phyloP scores from a whole-genome alignment of 2,888 invertebrate genomes.

The Drosophila mimica region DNA sequence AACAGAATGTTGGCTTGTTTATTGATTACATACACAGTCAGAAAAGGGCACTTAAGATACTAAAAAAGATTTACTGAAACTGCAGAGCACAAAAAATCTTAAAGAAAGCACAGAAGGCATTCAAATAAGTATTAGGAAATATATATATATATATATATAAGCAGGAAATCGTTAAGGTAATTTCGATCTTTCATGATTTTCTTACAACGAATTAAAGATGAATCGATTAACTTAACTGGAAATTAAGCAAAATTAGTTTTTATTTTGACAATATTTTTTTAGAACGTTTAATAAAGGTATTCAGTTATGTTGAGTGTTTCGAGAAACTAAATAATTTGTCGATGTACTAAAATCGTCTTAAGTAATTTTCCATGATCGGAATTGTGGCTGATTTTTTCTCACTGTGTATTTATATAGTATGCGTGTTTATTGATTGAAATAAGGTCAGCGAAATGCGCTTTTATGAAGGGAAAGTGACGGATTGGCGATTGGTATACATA shows the following conservation, averaged over 20 bases:
- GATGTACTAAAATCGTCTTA: not conserved
- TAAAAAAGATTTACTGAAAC: not conserved
- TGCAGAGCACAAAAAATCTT: not conserved
- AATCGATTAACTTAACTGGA: not conserved
- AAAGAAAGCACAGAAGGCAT: not conserved
- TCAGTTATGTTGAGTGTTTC: not conserved
- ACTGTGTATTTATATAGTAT: not conserved
- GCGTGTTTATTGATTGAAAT: not conserved
- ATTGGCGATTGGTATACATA: slow-evolving; percentile 76
- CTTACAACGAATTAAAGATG: not conserved
- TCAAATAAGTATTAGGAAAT: no score
- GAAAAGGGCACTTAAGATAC: not conserved
- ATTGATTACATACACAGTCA: slow-evolving; percentile 45
- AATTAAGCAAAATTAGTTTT: not conserved
- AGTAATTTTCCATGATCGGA: not conserved
- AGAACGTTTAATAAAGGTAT: not conserved
- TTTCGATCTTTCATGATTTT: not conserved
- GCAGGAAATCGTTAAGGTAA: not conserved
- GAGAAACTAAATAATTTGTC: not conserved
- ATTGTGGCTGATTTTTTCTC: not conserved
- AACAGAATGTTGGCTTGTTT: slow-evolving; percentile 46
- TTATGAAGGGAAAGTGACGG: slow-evolving; percentile 13
- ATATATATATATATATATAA: no score
- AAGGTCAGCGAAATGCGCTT: slow-evolving; percentile 16
- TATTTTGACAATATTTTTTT: not conserved